Percentiles rank a stretch among this genome's conserved stretches.
phyloP scores from a whole-genome alignment of 2,888 invertebrate species.

The Hartigia nigra region DNA sequence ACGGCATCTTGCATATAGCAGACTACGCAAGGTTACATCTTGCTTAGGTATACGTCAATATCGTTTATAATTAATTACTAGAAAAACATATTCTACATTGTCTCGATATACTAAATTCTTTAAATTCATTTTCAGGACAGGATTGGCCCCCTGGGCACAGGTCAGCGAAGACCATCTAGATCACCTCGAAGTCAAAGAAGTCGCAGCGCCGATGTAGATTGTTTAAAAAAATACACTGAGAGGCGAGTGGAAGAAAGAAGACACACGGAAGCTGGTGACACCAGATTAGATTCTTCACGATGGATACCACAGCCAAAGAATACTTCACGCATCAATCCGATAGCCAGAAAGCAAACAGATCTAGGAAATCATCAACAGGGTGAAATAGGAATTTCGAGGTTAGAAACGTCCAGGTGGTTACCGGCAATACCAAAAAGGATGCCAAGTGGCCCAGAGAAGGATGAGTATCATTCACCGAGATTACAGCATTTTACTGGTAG shows the following conservation, averaged over 20 bases:
- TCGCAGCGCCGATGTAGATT: slow-evolving; percentile 57
- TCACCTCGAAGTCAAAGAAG: slow-evolving; percentile 56
- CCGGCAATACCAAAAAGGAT: background rate
- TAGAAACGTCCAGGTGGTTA: background rate
- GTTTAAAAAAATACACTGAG: slow-evolving; percentile 53
- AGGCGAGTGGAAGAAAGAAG: slow-evolving; percentile 53
- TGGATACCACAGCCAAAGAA: slow-evolving; percentile 41
- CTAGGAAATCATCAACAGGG: background rate
- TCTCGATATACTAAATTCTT: background rate
- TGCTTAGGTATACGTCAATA: slow-evolving; percentile 49
- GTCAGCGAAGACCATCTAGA: slow-evolving; percentile 53
- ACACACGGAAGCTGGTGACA: slow-evolving; percentile 46
- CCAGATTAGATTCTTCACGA: slow-evolving; percentile 34
- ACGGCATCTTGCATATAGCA: slow-evolving; percentile 59
- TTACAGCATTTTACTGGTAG: slow-evolving; percentile 9
- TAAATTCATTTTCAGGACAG: slow-evolving; percentile 30
- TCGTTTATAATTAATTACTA: background rate
- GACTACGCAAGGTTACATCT: slow-evolving; percentile 59
- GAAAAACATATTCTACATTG: background rate
- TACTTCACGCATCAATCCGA: slow-evolving; percentile 6
- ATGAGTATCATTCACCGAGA: background rate
- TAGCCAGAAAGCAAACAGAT: slow-evolving; percentile 3
- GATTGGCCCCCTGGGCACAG: slow-evolving; percentile 43
- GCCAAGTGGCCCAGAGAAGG: background rate
- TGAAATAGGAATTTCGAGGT: background rate